Percentiles rank a stretch among this genome's conserved stretches.
phyloP scores from a whole-genome alignment of 2,797 vertebrate species.

The Pangasius macronema region DNA sequence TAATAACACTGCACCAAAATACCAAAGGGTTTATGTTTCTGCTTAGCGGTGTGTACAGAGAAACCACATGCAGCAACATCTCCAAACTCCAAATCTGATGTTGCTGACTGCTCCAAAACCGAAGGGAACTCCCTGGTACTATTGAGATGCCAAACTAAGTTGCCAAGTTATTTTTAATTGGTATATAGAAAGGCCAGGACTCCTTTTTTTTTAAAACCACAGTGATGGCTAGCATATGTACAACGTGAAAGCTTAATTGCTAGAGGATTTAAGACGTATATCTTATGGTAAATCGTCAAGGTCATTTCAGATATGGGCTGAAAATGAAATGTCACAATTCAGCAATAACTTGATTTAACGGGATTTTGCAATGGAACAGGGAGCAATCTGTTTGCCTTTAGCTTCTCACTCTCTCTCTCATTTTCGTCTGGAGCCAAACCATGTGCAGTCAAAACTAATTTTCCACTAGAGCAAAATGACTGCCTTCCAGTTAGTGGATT shows the following conservation, averaged over 20 bases:
- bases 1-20: not conserved
- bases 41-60: not conserved
- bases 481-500: not conserved
- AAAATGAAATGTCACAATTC: constrained; percentile 12
- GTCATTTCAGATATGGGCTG: not conserved
- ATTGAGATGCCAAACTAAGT: not conserved
- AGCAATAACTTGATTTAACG: not conserved
- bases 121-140: constrained; percentile 8
- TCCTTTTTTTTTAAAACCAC: not conserved
- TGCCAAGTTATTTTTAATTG: not conserved
- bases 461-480: not conserved
- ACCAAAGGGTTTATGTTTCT: not conserved
- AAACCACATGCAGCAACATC: not conserved
- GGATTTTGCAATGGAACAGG: not conserved
- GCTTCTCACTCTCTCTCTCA: not conserved
- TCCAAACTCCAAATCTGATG: not conserved
- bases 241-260: not conserved
- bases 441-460: not conserved
- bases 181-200: no score
- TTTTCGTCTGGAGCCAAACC: not conserved
- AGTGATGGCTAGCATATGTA: constrained; percentile 2
- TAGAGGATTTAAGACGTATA: not conserved
- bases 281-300: not conserved
- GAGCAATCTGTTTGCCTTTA: not conserved
- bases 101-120: not conserved